phyloP scores from a whole-genome alignment of 2,797 vertebrate genomes.

The Epinephelus awoara region DNA sequence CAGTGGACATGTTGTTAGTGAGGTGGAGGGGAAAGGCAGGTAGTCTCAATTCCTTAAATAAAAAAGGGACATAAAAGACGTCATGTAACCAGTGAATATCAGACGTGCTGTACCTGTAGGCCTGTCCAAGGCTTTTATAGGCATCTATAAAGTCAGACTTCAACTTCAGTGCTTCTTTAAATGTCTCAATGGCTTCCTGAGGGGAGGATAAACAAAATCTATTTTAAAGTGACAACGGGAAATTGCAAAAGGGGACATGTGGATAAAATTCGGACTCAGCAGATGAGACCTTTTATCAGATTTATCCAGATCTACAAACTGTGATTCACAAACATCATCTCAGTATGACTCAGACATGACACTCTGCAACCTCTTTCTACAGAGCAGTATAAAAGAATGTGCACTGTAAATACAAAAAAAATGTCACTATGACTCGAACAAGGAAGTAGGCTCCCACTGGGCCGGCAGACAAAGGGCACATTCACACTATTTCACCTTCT shows the following conservation, averaged over 20 bases:
- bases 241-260: conserved; percentile 9
- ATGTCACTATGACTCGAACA: not conserved
- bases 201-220: conserved; percentile 22
- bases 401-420: not conserved
- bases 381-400: not conserved
- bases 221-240: conserved; percentile 25
- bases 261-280: conserved; percentile 3
- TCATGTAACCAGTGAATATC: not conserved
- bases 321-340: not conserved
- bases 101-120: conserved; percentile 89
- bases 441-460: not conserved
- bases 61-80: not conserved
- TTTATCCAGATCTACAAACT: not conserved
- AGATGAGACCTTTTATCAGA: not conserved
- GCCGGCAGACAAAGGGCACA: not conserved
- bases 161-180: conserved; percentile 96
- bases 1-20: not conserved
- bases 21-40: not conserved
- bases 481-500: not conserved
- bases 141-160: conserved; percentile 98
- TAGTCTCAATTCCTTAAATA: conserved; percentile 25
- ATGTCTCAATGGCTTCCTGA: conserved; percentile 97
- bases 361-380: not conserved
- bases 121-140: conserved; percentile 97
- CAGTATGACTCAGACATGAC: not conserved